Conservation (phyloP, 2,888 invertebrate genomes). For the Troides helena region DNA sequence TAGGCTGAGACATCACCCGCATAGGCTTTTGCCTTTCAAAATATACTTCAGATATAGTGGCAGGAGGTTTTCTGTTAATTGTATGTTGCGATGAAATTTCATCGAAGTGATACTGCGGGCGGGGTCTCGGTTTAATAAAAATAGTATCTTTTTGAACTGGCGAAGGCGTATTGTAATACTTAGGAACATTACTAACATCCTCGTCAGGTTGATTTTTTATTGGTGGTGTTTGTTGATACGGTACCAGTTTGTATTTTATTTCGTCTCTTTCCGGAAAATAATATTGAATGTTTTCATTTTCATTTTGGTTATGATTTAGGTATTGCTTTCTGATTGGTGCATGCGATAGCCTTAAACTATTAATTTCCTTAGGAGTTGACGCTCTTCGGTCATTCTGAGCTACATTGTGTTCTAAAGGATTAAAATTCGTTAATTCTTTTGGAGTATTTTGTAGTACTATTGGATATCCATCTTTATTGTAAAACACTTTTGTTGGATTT, state of each 20-base stretch:
- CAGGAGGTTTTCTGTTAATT: constrained; percentile 43
- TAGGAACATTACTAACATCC: constrained; percentile 42
- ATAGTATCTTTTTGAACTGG: constrained; percentile 54
- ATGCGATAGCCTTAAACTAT: constrained; percentile 47
- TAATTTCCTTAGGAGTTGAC: constrained; percentile 51
- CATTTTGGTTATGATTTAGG: constrained; percentile 52
- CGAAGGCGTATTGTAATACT: constrained; percentile 46
- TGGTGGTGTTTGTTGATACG: constrained; percentile 75
- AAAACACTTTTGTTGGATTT: constrained; percentile 67
- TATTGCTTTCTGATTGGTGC: constrained; percentile 56
- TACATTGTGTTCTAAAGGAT: constrained; percentile 48
- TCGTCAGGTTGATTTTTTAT: constrained; percentile 45
- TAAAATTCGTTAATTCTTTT: constrained; percentile 52
- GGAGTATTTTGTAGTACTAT: constrained; percentile 46
- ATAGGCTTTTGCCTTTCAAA: constrained; percentile 59
- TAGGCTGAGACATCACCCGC: constrained; percentile 46
- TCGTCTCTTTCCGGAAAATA: constrained; percentile 64
- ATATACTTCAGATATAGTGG: constrained; percentile 64
- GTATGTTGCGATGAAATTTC: constrained; percentile 47
- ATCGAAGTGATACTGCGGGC: constrained; percentile 56
- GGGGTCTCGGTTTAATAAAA: constrained; percentile 60
- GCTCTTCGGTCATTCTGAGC: constrained; percentile 47
- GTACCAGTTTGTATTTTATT: constrained; percentile 68
- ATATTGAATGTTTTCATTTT: constrained; percentile 58
- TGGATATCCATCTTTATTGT: constrained; percentile 55